Percentiles rank a stretch among this genome's conserved stretches.
Evolutionary conservation across 1,140 invertebrate genomes (phyloP).

Genomic region (Probaryconus sp.): DNA sequence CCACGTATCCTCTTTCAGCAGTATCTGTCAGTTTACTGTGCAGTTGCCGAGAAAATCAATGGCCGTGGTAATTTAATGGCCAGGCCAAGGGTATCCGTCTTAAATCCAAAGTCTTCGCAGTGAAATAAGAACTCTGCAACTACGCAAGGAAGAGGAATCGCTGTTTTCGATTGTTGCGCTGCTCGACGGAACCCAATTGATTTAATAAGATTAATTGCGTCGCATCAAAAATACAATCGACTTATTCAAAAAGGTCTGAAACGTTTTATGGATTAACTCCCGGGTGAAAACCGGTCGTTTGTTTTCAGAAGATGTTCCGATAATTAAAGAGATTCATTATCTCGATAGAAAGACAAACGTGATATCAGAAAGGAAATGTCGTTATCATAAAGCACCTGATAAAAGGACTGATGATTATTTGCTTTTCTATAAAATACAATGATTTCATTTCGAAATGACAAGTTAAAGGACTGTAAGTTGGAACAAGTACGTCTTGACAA

Average conservation of each 20-base stretch:
- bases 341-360: too few relatives aligned
- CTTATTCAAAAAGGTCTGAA: background rate
- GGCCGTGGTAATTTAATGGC: constrained; percentile 66
- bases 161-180: constrained; percentile 60
- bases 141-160: constrained; percentile 44
- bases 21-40: constrained; percentile 61
- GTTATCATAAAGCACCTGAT: too few relatives aligned
- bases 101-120: constrained; percentile 49
- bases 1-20: constrained; percentile 46
- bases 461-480: too few relatives aligned
- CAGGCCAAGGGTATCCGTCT: constrained; percentile 55
- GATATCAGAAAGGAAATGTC: too few relatives aligned
- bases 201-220: constrained; percentile 50
- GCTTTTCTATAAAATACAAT: too few relatives aligned
- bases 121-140: constrained; percentile 59
- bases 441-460: too few relatives aligned
- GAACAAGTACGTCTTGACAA: too few relatives aligned
- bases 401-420: too few relatives aligned
- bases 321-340: too few relatives aligned
- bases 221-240: constrained; percentile 2
- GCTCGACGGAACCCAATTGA: constrained; percentile 15
- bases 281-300: constrained; percentile 9
- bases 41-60: constrained; percentile 64
- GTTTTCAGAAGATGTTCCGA: too few relatives aligned
- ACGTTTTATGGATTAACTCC: constrained; percentile 3